Percentiles rank a stretch among this genome's conserved stretches.
phyloP scores from a whole-genome alignment of 2,797 vertebrate genomes.

The Jordanella pulchra region DNA sequence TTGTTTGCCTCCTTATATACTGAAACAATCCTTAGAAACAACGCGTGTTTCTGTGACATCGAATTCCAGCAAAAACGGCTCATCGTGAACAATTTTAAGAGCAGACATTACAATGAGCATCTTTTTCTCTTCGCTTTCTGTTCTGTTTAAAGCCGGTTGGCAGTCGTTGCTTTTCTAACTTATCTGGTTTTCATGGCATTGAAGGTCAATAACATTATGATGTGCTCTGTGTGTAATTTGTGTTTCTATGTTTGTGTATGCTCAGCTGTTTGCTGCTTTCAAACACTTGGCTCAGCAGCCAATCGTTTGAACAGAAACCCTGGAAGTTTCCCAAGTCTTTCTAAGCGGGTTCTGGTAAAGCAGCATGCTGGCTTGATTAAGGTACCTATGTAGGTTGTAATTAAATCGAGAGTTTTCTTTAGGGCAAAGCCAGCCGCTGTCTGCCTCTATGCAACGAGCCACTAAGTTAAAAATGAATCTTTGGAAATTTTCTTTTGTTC shows the following conservation, averaged over 20 bases:
- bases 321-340: constrained; percentile 42
- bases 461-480: constrained; percentile 48
- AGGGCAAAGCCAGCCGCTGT: constrained; percentile 44
- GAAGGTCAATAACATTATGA: constrained; percentile 19
- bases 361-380: constrained; percentile 73
- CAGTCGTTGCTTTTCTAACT: not conserved
- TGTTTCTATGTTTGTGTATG: constrained; percentile 11
- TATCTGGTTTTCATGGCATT: constrained; percentile 1
- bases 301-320: constrained; percentile 39
- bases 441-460: constrained; percentile 43
- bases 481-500: constrained; percentile 40
- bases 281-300: constrained; percentile 58
- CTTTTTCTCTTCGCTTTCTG: constrained; percentile 2
- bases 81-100: not conserved
- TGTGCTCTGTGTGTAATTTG: constrained; percentile 8
- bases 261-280: constrained; percentile 49
- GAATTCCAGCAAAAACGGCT: not conserved
- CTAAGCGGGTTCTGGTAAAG: constrained; percentile 37
- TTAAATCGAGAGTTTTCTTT: constrained; percentile 61
- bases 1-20: not conserved
- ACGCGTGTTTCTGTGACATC: not conserved
- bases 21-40: not conserved
- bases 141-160: not conserved
- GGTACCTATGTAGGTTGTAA: constrained; percentile 65
- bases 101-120: not conserved